Evolutionary conservation across 1,140 invertebrate species (phyloP).

Genomic region (Euura saliciscinereae): DNA sequence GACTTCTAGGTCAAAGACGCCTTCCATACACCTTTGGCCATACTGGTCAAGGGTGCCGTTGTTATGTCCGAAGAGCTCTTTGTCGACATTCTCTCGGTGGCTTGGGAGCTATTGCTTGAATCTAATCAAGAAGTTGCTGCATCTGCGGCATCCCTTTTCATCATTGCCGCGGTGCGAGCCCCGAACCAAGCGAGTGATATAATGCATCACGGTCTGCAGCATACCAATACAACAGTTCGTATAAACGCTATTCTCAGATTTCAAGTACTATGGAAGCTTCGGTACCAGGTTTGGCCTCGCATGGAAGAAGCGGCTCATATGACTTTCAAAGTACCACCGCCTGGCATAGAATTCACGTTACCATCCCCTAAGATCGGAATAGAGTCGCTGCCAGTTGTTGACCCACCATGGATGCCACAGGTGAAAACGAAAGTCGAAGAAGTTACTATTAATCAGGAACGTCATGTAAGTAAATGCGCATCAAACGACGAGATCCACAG

Average conservation of each 20-base stretch:
- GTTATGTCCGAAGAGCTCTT: constrained; percentile 89
- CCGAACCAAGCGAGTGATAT: constrained; percentile 86
- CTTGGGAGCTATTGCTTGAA: constrained; percentile 93
- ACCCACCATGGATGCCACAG: constrained; percentile 98
- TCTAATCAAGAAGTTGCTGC: constrained; percentile 78
- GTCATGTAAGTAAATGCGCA: constrained; percentile 76
- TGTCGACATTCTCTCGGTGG: constrained; percentile 84
- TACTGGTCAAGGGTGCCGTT: constrained; percentile 90
- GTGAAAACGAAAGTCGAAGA: constrained; percentile 99
- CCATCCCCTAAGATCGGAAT: constrained; percentile 98
- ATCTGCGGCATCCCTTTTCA: constrained; percentile 87
- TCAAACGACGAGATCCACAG: neutral
- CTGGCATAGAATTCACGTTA: constrained; percentile 97
- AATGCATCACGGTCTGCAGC: constrained; percentile 85
- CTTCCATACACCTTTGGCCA: constrained; percentile 89
- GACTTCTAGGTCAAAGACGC: constrained; percentile 75
- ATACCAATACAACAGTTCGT: constrained; percentile 77
- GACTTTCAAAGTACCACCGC: constrained; percentile 96
- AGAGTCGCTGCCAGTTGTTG: constrained; percentile 91
- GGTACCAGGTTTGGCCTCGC: constrained; percentile 98
- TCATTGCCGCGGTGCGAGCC: constrained; percentile 88
- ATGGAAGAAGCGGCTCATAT: constrained; percentile 97
- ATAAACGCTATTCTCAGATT: constrained; percentile 87
- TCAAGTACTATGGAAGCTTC: constrained; percentile 93
- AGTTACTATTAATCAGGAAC: constrained; percentile 97